Evolutionary conservation across 2,888 invertebrate species (phyloP), one percentile per base, ranked within the genome.

Genomic region (Aelia acuminata): DNA sequence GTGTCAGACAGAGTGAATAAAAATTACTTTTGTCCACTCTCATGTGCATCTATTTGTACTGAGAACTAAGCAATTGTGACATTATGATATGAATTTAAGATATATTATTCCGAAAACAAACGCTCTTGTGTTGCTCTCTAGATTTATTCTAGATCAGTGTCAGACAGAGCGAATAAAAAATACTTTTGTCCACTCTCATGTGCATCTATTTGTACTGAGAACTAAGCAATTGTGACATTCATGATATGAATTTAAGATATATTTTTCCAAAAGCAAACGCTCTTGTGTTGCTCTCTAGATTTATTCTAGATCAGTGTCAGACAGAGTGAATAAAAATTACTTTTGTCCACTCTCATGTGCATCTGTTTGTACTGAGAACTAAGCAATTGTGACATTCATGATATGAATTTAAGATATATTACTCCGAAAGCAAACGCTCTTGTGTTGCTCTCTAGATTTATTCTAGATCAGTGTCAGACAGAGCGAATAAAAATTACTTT

Each of bases 391-490:
- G 11, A 63, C 63, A 63, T 26, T 63, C 11, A 63, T 63, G 3
- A n/a, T 63, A 7, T n/a, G 4, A 43, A 53, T 53, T 10, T 10
- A 43, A 43, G 10, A 43, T 43, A 10, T 7, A 43, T 43, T 7
- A 43, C 10, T 43, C 10, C 7, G 43, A 7, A 43, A 4, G 43
- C 10, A 4, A 43, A 43, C 43, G 43, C 43, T 43, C 43, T 43
- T 43, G 43, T 43, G 43, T 43, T 43, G 43, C 43, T 43, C 43
- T 43, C 43, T 43, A 43, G 22, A 18, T 53, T 53, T 53, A n/a
- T 53, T 22, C 53, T 53, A 53, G 53, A 22, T 53, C 53, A 53
- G 53, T 53, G 53, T 53, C 53, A 53, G 53, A 53, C 53, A 53
- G 53, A 53, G 53, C 53, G n/a, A 18, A 53, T 53, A 53, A 22